Percentiles rank a stretch among this genome's conserved stretches.
Conservation (phyloP, 2,113 vertebrate genomes). For the Epinephelus fuscoguttatus region DNA sequence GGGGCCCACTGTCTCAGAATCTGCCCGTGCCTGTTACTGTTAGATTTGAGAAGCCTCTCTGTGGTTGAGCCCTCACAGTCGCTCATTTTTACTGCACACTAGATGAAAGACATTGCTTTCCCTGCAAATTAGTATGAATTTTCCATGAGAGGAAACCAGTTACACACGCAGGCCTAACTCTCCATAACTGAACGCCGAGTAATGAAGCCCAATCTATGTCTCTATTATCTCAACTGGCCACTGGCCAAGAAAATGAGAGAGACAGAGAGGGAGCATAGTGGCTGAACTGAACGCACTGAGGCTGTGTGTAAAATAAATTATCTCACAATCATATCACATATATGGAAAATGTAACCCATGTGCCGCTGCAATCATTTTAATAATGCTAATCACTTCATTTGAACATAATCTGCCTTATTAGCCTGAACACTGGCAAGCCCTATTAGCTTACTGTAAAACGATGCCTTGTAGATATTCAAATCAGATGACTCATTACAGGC, state of each 20-base stretch:
- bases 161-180: background rate
- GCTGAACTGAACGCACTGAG: background rate
- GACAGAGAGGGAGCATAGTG: background rate
- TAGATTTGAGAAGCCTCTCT: background rate
- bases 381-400: background rate
- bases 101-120: background rate
- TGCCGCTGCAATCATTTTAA: background rate
- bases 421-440: background rate
- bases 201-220: conserved; percentile 24
- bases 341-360: conserved; percentile 12
- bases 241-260: conserved; percentile 11
- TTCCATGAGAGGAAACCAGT: conserved; percentile 5
- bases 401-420: background rate
- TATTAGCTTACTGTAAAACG: background rate
- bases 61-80: background rate
- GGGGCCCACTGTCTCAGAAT: no score
- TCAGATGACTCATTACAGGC: background rate
- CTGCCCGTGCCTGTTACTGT: background rate
- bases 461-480: background rate
- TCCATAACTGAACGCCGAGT: background rate
- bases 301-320: conserved; percentile 2
- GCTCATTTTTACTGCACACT: background rate
- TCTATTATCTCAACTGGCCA: conserved; percentile 11
- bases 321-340: background rate
- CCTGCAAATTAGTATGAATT: background rate